These are phyloP conservation scores for Eurosta solidaginis DNA, from an alignment of 1,140 invertebrate genomes.

Conservation along the genomic window DNA sequence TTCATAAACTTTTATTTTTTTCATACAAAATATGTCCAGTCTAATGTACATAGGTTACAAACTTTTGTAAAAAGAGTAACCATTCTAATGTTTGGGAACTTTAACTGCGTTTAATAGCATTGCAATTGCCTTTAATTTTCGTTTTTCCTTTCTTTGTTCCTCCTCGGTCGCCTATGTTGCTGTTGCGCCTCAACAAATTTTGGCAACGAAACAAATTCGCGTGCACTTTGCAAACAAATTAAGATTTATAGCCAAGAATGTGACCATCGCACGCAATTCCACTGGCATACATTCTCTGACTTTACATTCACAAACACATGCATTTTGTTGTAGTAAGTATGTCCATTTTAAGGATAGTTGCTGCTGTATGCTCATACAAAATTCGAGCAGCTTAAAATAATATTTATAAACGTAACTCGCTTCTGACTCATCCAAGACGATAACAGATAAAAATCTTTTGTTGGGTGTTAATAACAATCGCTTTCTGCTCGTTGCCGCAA, in stretches of 20 bases:
- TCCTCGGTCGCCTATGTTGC: neutral
- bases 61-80: no score
- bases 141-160: neutral
- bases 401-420: no score
- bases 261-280: neutral
- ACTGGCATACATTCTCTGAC: neutral
- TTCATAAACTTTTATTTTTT: no score
- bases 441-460: no score
- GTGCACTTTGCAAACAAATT: conserved; percentile 22
- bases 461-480: no score
- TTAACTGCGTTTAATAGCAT: neutral
- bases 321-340: neutral
- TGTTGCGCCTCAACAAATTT: neutral
- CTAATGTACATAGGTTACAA: no score
- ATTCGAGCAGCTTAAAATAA: no score
- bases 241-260: conserved; percentile 22
- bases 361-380: no score
- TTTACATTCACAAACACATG: neutral
- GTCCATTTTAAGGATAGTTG: neutral
- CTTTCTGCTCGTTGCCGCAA: no score
- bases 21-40: no score
- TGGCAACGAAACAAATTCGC: neutral
- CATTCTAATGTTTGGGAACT: neutral
- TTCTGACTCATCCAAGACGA: no score
- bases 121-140: neutral